These are phyloP conservation scores for Plestiodon gilberti DNA, from an alignment of 2,113 vertebrate genomes.

Conservation along the genomic window DNA sequence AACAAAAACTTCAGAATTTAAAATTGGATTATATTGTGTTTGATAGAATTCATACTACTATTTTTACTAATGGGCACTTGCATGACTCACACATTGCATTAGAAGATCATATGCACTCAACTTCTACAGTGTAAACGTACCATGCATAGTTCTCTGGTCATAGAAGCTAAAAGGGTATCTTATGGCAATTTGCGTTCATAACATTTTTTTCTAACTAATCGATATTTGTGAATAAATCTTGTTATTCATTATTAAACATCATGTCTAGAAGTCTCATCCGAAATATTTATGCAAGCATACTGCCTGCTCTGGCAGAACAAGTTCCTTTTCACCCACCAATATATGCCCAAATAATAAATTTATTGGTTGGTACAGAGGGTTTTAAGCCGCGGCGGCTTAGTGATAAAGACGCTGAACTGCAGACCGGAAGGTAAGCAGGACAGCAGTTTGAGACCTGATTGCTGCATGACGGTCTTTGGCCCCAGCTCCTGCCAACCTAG, in stretches of 20 bases:
- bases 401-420: no score
- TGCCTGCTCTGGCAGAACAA: not conserved
- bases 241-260: conserved; percentile 5
- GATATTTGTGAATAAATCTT: not conserved
- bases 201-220: not conserved
- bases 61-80: conserved; percentile 11
- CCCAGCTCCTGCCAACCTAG: no score
- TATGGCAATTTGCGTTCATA: not conserved
- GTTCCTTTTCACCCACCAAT: not conserved
- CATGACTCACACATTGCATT: accelerated
- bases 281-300: not conserved
- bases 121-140: not conserved
- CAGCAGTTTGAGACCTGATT: no score
- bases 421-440: no score
- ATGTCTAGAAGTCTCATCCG: not conserved
- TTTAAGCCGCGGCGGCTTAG: no score
- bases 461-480: no score
- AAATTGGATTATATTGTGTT: not conserved
- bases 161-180: not conserved
- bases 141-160: not conserved
- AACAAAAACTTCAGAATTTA: conserved; percentile 55
- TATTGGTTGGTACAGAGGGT: not conserved
- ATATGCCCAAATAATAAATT: not conserved
- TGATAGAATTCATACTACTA: conserved; percentile 50
- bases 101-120: not conserved